Percentiles rank a stretch among this genome's conserved stretches.
phyloP scores from a whole-genome alignment of 1,140 invertebrate genomes.

The Pseudomyrmex flavicornis region DNA sequence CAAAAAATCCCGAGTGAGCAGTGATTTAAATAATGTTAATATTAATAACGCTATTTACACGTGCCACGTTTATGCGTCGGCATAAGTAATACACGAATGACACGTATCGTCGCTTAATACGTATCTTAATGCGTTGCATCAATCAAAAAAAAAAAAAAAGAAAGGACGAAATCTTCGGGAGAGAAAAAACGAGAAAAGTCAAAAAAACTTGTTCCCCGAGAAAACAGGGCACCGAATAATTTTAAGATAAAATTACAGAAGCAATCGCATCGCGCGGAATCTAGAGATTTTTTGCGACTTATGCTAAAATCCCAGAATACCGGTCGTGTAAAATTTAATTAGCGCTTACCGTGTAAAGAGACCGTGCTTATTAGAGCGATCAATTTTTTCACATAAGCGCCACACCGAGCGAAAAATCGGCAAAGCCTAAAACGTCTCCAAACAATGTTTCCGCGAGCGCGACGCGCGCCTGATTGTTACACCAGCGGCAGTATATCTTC shows the following conservation, averaged over 20 bases:
- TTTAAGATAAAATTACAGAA: background rate
- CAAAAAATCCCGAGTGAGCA: background rate
- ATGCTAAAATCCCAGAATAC: slow-evolving; percentile 32
- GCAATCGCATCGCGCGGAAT: background rate
- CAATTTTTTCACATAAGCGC: slow-evolving; percentile 59
- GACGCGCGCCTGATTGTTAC: slow-evolving; percentile 9
- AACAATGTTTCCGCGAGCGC: slow-evolving; percentile 15
- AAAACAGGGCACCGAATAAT: too few relatives aligned
- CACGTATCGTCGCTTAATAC: too few relatives aligned
- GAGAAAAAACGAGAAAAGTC: too few relatives aligned
- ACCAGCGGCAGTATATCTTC: background rate
- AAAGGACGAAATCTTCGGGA: too few relatives aligned
- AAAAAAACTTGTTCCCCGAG: too few relatives aligned
- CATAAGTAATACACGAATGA: slow-evolving; percentile 12
- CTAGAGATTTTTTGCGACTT: background rate
- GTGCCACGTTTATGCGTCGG: background rate
- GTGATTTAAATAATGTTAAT: slow-evolving; percentile 47
- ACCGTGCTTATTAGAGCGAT: slow-evolving; percentile 50
- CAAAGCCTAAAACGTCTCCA: slow-evolving; percentile 57
- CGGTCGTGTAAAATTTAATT: slow-evolving; percentile 56
- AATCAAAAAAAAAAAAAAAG: too few relatives aligned
- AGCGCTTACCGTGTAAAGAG: background rate
- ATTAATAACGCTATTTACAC: slow-evolving; percentile 16
- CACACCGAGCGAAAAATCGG: slow-evolving; percentile 43
- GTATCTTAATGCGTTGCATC: too few relatives aligned